Conservation (phyloP, 2,113 vertebrate genomes). For the Nymphicus hollandicus region DNA sequence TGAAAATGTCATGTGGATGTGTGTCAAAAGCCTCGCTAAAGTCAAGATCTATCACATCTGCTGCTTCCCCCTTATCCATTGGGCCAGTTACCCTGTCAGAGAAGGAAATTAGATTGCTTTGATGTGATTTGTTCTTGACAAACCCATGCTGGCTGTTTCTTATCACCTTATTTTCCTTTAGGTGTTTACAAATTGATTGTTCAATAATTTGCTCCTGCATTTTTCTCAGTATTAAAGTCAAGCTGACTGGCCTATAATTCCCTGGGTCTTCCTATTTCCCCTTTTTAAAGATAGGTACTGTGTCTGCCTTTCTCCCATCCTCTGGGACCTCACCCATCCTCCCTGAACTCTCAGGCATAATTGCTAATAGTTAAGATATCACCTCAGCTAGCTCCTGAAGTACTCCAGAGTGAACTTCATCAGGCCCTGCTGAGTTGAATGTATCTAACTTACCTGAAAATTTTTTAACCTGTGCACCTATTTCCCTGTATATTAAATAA, state of each 20-base stretch:
- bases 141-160: constrained; percentile 47
- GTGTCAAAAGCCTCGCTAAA: constrained; percentile 18
- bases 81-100: constrained; percentile 49
- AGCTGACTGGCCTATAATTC: not conserved
- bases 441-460: not conserved
- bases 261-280: not conserved
- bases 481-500: not conserved
- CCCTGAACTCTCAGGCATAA: constrained; percentile 11
- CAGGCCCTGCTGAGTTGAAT: not conserved
- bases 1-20: constrained; percentile 37
- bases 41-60: constrained; percentile 45
- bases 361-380: constrained; percentile 25
- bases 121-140: constrained; percentile 51
- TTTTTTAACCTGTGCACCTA: not conserved
- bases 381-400: not conserved
- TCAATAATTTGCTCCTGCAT: constrained; percentile 37
- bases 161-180: constrained; percentile 49
- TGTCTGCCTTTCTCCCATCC: not conserved
- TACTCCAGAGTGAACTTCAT: not conserved
- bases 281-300: not conserved
- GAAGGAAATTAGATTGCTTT: constrained; percentile 54
- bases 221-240: constrained; percentile 34
- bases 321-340: not conserved
- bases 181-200: constrained; percentile 57
- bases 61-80: constrained; percentile 18